A percentile compares a stretch with the other conserved stretches of the same genome.
Conservation (phyloP, 2,113 vertebrate genomes). For the Mungos mungo region DNA sequence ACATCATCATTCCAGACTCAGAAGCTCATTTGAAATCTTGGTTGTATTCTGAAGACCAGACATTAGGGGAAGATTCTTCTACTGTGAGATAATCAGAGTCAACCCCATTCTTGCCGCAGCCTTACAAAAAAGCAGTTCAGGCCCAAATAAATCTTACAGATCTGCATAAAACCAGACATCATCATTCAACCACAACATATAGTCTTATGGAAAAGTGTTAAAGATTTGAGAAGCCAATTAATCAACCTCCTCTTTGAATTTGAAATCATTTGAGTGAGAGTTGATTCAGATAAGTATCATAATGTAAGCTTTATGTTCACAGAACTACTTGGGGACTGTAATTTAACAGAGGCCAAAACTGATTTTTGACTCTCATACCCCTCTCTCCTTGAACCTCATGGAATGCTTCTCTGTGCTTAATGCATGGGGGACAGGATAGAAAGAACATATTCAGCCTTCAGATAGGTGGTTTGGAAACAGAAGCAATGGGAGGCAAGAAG, state of each 20-base stretch:
- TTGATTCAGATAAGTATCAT: not conserved
- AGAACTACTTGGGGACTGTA: not conserved
- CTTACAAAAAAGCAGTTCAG: not conserved
- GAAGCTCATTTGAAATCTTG: not conserved
- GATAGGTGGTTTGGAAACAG: not conserved
- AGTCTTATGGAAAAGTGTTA: not conserved
- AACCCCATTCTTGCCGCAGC: not conserved
- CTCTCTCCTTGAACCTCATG: accelerated
- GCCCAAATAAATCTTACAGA: not conserved
- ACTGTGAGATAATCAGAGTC: not conserved
- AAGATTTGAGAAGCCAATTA: not conserved
- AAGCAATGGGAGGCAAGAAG: not conserved
- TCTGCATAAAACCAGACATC: not conserved
- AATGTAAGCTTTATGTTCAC: not conserved
- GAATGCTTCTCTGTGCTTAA: not conserved
- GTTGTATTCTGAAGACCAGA: not conserved
- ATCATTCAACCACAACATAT: not conserved
- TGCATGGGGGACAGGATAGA: not conserved
- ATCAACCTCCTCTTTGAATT: not conserved
- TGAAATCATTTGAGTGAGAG: not conserved
- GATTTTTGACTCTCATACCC: not conserved
- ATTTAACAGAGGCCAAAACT: not conserved
- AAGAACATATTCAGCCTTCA: not conserved
- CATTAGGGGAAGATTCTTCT: not conserved
- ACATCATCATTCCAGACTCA: not conserved